Evolutionary conservation across 2,888 invertebrate genomes (phyloP).

Genomic region (Ceratothoa steindachneri): DNA sequence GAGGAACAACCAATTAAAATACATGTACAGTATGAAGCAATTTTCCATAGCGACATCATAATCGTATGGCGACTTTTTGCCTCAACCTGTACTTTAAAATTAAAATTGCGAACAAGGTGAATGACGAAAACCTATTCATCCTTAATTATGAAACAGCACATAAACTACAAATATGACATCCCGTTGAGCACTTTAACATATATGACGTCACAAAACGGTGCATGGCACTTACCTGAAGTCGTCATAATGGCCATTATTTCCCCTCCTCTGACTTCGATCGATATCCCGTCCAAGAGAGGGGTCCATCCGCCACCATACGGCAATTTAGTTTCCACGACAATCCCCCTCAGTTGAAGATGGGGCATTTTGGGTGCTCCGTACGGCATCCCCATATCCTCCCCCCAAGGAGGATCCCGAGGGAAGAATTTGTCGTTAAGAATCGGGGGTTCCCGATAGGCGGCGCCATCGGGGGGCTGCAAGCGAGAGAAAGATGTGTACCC

Average conservation of each 20-base stretch:
- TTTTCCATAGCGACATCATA: no score
- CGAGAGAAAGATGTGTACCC: slow-evolving; percentile 23
- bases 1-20: no score
- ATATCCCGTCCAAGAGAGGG: slow-evolving; percentile 67
- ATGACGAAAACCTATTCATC: no score
- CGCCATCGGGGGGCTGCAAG: slow-evolving; percentile 36
- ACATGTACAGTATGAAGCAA: no score
- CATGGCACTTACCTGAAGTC: slow-evolving; percentile 60
- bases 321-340: slow-evolving; percentile 62
- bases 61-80: no score
- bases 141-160: no score
- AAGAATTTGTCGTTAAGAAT: slow-evolving; percentile 52
- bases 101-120: no score
- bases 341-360: slow-evolving; percentile 60
- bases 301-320: slow-evolving; percentile 54
- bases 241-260: slow-evolving; percentile 87
- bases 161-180: no score
- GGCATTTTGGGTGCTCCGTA: slow-evolving; percentile 52
- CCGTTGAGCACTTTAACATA: no score
- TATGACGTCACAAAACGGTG: no score
- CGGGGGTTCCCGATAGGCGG: slow-evolving; percentile 49
- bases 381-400: slow-evolving; percentile 28
- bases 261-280: slow-evolving; percentile 83
- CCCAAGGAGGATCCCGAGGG: slow-evolving; percentile 50
- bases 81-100: no score